These are phyloP conservation scores for Coenonympha glycerion DNA, from an alignment of 2,888 invertebrate genomes.

Conservation along the genomic window DNA sequence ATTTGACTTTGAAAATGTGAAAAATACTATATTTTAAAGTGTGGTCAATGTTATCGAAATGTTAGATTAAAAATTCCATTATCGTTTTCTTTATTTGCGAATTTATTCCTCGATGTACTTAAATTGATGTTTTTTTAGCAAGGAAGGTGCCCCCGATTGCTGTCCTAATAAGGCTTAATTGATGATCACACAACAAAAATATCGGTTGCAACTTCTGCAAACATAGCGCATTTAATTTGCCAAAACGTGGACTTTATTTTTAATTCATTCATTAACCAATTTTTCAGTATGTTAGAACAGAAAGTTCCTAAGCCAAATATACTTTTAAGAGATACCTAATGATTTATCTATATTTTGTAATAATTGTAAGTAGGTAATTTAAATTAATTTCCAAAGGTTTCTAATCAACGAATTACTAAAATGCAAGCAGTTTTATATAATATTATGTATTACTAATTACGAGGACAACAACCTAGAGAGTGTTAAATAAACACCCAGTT, in stretches of 20 bases:
- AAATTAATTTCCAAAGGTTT: slow-evolving; percentile 62
- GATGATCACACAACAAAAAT: neutral
- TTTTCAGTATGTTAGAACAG: slow-evolving; percentile 56
- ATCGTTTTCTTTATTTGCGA: neutral
- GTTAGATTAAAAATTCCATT: neutral
- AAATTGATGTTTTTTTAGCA: slow-evolving; percentile 5
- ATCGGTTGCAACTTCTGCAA: neutral
- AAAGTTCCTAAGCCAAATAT: slow-evolving; percentile 69
- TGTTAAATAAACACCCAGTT: too few relatives aligned
- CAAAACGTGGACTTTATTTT: neutral
- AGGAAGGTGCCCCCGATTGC: neutral
- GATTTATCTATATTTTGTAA: slow-evolving; percentile 58
- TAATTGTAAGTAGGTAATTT: slow-evolving; percentile 56
- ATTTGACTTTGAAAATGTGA: too few relatives aligned
- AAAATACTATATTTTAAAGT: too few relatives aligned
- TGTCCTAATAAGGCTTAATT: neutral
- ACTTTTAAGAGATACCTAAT: slow-evolving; percentile 52
- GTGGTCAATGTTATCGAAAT: neutral
- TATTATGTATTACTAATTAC: neutral
- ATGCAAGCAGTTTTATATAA: slow-evolving; percentile 30
- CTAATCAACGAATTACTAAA: slow-evolving; percentile 70
- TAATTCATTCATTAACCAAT: slow-evolving; percentile 17
- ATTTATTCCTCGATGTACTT: slow-evolving; percentile 21
- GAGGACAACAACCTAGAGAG: too few relatives aligned
- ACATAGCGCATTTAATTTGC: neutral